phyloP scores from a whole-genome alignment of 2,888 invertebrate species.

The Chaitophorus viminalis region DNA sequence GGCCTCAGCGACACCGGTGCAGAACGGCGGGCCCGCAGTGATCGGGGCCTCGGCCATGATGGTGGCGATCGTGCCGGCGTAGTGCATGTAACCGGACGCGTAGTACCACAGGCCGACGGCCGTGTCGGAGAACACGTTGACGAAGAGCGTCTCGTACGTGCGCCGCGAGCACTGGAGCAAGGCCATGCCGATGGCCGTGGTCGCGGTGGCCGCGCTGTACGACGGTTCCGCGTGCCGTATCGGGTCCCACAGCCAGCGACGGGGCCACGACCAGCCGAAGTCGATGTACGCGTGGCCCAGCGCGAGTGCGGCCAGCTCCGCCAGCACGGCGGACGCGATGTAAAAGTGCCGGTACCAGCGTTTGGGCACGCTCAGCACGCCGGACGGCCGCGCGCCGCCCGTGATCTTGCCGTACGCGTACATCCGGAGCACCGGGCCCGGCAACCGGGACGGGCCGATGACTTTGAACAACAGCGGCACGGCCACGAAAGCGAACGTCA shows the following conservation, averaged over 20 bases:
- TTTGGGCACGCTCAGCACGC: constrained; percentile 43
- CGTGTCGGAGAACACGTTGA: constrained; percentile 45
- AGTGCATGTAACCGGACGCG: constrained; percentile 38
- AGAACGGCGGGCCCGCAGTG: neutral
- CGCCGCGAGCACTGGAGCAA: constrained; percentile 20
- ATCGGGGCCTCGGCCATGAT: constrained; percentile 38
- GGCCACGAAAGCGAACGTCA: constrained; percentile 1
- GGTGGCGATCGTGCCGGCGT: constrained; percentile 19
- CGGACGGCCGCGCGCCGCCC: constrained; percentile 19
- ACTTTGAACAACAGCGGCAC: constrained; percentile 20
- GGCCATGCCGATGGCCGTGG: constrained; percentile 8
- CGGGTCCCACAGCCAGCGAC: constrained; percentile 20
- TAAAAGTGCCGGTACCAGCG: constrained; percentile 45
- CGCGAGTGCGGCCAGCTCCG: neutral
- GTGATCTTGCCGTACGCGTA: constrained; percentile 53
- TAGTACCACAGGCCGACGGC: constrained; percentile 38
- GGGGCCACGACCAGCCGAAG: neutral
- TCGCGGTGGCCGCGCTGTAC: constrained; percentile 33
- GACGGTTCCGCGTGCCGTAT: neutral
- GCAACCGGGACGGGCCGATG: neutral
- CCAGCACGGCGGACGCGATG: constrained; percentile 5
- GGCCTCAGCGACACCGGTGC: neutral
- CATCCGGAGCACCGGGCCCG: constrained; percentile 1
- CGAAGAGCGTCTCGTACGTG: constrained; percentile 23
- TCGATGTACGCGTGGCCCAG: neutral